These are phyloP conservation scores for Lophotis ruficrista DNA, from an alignment of 2,113 vertebrate species.

Conservation along the genomic window DNA sequence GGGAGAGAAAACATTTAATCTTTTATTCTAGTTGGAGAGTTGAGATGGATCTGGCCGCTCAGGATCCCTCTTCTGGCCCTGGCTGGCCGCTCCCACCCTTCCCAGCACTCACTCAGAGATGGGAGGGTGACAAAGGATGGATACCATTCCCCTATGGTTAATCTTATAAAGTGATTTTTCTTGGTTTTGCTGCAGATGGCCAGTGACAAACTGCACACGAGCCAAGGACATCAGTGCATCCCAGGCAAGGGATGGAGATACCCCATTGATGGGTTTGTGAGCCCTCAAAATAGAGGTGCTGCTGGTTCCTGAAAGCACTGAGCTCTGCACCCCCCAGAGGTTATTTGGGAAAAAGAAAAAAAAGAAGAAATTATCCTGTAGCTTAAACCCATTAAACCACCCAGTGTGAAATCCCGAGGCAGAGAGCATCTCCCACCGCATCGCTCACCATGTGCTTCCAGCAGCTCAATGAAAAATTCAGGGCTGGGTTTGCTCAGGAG, in stretches of 20 bases:
- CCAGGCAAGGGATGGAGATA: not conserved
- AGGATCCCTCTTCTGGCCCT: not conserved
- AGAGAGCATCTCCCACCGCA: rapidly evolving
- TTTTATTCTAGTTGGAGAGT: not conserved
- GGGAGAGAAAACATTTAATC: not conserved
- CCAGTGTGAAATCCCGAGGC: not conserved
- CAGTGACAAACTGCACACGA: not conserved
- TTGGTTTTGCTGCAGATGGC: not conserved
- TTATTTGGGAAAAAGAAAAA: not conserved
- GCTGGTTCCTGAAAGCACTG: not conserved
- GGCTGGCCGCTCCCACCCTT: not conserved
- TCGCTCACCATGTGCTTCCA: not conserved
- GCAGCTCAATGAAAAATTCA: not conserved
- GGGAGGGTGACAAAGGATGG: not conserved
- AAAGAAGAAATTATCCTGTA: not conserved
- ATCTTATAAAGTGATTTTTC: not conserved
- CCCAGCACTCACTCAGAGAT: not conserved
- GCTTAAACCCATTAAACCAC: not conserved
- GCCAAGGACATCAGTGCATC: no score
- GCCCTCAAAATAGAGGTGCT: not conserved
- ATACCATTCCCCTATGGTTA: rapidly evolving
- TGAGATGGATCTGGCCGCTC: not conserved
- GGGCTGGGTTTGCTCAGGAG: not conserved
- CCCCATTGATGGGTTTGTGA: not conserved
- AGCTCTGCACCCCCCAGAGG: not conserved